Base-by-base conservation (phyloP, 2,797 vertebrate genomes). In the Spinibarbus caldwelli region DNA sequence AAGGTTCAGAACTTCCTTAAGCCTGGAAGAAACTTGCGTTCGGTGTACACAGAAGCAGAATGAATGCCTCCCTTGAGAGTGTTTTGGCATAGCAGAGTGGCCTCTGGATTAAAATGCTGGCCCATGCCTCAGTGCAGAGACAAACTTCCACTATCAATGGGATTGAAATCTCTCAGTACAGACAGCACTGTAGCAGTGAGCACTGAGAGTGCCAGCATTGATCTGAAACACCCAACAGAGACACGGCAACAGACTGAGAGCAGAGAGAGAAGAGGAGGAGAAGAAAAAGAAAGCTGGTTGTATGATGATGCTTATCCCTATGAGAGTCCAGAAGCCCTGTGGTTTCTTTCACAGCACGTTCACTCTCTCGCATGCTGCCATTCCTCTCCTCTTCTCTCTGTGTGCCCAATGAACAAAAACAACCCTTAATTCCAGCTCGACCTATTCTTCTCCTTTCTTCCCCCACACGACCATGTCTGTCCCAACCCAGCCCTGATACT, bases 31-130 rank as follows among this genome's bases (percentile, higher is more conserved):
- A 90, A 85, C 83, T 86, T 81, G 76, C 79, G 66, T 89, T 89
- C 83, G 83, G 82, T 88, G 86, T 78, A 41, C 84, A 84, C 80
- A 86, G 80, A 83, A 34, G 77, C 62, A 49, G 86, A 82, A 91
- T 92, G 87, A 90, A 89, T 90, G 62, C 81, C 57, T 85, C 80
- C 87, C 84, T 89, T 90, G 83, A 89, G 90, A 79, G 75, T 80
- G 57, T 66, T 82, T 82, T 85, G 79, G 88, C 86, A 67, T 54
- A 52, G 78, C 54, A 52, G 80, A n/a, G 84, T 59, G 75, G 84
- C 77, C 80, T 78, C 78, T 29, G 49, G 86, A 88, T 89, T 91
- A 86, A 88, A 84, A 89, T 90, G 85, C 90, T 81, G 52, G 59
- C 80, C 90, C 87, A 89, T 85, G 83, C 75, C 84, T 85, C 89